phyloP scores from a whole-genome alignment of 2,888 invertebrate species.

The Pseudococcus viburni region DNA sequence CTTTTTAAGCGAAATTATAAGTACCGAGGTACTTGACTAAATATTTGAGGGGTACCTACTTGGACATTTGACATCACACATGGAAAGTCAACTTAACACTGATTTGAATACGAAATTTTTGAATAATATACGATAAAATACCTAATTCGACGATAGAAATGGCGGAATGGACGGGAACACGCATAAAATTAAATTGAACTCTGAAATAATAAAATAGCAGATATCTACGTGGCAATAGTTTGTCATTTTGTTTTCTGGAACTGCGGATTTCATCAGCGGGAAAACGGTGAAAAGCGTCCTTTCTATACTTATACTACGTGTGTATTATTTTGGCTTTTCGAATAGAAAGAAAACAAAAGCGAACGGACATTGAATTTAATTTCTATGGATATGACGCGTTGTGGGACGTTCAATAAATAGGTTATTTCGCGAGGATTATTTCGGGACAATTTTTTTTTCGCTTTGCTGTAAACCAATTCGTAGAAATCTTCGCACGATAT shows the following conservation, averaged over 20 bases:
- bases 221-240: neutral
- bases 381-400: constrained; percentile 1
- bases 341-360: constrained; percentile 18
- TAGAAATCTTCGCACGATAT: constrained; percentile 27
- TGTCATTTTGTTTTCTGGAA: neutral
- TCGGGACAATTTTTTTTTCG: neutral
- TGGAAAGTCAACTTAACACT: no score
- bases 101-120: no score
- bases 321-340: neutral
- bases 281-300: neutral
- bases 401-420: constrained; percentile 11
- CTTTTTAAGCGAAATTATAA: no score
- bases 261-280: neutral
- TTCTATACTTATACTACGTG: constrained; percentile 1
- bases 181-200: neutral
- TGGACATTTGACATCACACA: no score
- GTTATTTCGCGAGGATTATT: constrained; percentile 36
- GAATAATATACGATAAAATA: no score
- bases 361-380: constrained; percentile 1
- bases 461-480: neutral
- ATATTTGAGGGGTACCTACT: no score
- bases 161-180: no score
- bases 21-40: no score
- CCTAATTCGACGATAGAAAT: no score
- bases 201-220: neutral